Conservation (phyloP, 2,888 invertebrate genomes). For the Liopterus haemorrhoidalis region DNA sequence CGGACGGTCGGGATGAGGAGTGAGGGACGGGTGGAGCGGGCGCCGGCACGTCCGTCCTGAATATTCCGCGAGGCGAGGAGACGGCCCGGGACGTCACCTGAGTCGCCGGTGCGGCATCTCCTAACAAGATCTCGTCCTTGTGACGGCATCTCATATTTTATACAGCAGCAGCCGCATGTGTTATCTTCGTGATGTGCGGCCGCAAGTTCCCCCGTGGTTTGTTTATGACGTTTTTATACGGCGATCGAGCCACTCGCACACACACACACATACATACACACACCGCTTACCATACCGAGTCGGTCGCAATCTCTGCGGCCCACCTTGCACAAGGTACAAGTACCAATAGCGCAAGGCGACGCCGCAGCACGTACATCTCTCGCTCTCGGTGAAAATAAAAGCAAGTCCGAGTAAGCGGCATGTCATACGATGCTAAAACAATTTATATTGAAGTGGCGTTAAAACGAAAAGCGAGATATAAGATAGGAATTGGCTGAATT, state of each 20-base stretch:
- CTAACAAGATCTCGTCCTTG: slow-evolving; percentile 6
- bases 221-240: slow-evolving; percentile 42
- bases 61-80: too few species aligned
- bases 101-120: slow-evolving; percentile 8
- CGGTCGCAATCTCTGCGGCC: too few species aligned
- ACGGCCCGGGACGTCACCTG: slow-evolving; percentile 11
- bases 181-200: slow-evolving; percentile 35
- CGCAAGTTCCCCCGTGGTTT: slow-evolving; percentile 38
- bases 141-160: slow-evolving; percentile 26
- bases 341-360: too few species aligned
- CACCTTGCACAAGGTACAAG: too few species aligned
- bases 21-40: slow-evolving; percentile 24
- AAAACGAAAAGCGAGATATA: slow-evolving; percentile 15
- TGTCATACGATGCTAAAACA: slow-evolving; percentile 22
- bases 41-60: too few species aligned
- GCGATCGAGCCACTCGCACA: too few species aligned
- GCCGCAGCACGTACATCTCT: too few species aligned
- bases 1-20: slow-evolving; percentile 28
- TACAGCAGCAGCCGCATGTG: slow-evolving; percentile 36
- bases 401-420: too few species aligned
- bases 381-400: too few species aligned
- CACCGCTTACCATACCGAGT: too few species aligned
- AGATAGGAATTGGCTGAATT: too few species aligned
- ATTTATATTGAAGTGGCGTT: slow-evolving; percentile 25
- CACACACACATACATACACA: too few species aligned